A percentile compares a stretch with the other conserved stretches of the same genome.
These are phyloP conservation scores for Cheilosia vernalis DNA, from an alignment of 2,888 invertebrate genomes.

Conservation along the genomic window DNA sequence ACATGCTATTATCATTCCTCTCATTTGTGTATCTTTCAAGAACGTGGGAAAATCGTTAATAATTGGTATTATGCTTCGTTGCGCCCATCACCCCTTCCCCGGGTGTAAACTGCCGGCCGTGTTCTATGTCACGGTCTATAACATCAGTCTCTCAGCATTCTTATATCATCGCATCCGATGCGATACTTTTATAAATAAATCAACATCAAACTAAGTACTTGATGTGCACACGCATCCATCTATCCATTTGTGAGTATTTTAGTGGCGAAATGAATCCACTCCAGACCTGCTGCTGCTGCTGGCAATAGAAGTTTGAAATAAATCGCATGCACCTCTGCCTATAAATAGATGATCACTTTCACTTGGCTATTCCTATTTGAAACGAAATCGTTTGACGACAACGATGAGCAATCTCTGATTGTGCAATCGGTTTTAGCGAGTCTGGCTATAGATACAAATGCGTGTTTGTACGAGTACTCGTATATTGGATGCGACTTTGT, in stretches of 20 bases:
- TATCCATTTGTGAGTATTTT: conserved; percentile 28
- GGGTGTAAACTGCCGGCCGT: conserved; percentile 40
- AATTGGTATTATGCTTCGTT: conserved; percentile 32
- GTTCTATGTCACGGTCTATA: conserved; percentile 68
- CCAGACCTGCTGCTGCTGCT: conserved; percentile 39
- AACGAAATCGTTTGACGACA: conserved; percentile 24
- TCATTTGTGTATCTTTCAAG: conserved; percentile 36
- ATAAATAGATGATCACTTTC: conserved; percentile 69
- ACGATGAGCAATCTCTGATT: conserved; percentile 29
- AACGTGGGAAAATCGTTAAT: conserved; percentile 63
- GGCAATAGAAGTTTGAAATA: conserved; percentile 40
- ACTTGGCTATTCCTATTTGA: conserved; percentile 35
- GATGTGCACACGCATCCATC: conserved; percentile 14
- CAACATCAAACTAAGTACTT: conserved; percentile 38
- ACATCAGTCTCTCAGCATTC: conserved; percentile 54
- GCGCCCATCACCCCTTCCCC: conserved; percentile 13
- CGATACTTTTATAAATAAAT: conserved; percentile 70
- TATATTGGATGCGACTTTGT: conserved; percentile 5
- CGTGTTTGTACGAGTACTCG: too few relatives aligned
- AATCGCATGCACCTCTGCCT: conserved; percentile 44
- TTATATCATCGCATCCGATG: conserved; percentile 39
- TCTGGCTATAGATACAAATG: conserved; percentile 1
- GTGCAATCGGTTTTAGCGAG: conserved; percentile 33
- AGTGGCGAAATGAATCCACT: conserved; percentile 42
- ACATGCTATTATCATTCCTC: conserved; percentile 27